These are phyloP conservation scores for Atherinosoma microstoma DNA, from an alignment of 2,797 vertebrate genomes.

Conservation along the genomic window DNA sequence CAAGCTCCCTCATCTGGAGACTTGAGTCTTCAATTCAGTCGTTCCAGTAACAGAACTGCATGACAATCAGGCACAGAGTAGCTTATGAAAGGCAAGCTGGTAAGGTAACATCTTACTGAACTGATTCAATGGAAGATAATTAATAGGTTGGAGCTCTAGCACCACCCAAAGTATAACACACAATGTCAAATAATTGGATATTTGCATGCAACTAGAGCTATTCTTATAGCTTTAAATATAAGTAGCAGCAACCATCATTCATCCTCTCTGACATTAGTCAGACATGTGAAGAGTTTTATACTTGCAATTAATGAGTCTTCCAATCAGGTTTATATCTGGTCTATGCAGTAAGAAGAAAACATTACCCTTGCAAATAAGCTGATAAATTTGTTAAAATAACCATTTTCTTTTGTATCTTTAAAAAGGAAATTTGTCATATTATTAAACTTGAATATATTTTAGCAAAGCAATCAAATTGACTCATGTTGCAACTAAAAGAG, in stretches of 20 bases:
- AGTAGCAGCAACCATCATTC: neutral
- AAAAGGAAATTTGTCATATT: too few species aligned
- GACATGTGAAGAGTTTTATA: neutral
- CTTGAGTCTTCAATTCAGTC: conserved; percentile 19
- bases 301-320: too few species aligned
- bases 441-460: neutral
- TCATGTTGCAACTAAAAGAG: neutral
- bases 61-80: conserved; percentile 2
- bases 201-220: neutral
- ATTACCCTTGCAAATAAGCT: too few species aligned
- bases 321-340: too few species aligned
- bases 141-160: neutral
- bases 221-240: neutral
- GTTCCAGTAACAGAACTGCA: neutral
- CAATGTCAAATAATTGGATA: neutral
- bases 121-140: conserved; percentile 5
- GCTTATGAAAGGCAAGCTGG: neutral
- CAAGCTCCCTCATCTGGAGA: conserved; percentile 76
- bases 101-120: neutral
- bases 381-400: too few species aligned
- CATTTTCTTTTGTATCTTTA: too few species aligned
- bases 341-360: too few species aligned
- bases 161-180: neutral
- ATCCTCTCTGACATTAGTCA: neutral
- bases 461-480: neutral